These are phyloP conservation scores for Holothuria leucospilota DNA, from an alignment of 53 echinoderm and acorn worm species.

Conservation along the genomic window DNA sequence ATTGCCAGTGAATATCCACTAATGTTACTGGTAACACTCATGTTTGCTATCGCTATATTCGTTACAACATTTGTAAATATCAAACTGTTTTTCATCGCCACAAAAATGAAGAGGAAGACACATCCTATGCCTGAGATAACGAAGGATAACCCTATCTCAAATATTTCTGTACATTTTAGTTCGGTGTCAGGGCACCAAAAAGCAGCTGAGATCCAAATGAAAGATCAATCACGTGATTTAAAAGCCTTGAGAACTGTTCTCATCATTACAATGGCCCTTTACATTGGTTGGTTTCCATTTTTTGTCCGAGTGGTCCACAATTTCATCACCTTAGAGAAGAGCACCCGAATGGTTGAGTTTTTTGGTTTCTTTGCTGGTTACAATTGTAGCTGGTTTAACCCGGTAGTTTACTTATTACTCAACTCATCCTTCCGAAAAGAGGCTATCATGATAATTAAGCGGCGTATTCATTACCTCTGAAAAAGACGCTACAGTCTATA, in stretches of 20 bases:
- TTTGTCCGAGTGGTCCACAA: slow-evolving; percentile 42
- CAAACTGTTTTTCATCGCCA: slow-evolving; percentile 31
- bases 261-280: slow-evolving; percentile 28
- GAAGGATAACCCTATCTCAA: not conserved
- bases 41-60: slow-evolving; percentile 22
- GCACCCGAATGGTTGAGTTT: slow-evolving; percentile 11
- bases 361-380: slow-evolving; percentile 39
- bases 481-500: too few relatives aligned
- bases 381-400: slow-evolving; percentile 46
- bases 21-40: slow-evolving; percentile 9
- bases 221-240: slow-evolving; percentile 1
- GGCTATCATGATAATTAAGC: too few relatives aligned
- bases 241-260: slow-evolving; percentile 17
- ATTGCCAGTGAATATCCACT: slow-evolving; percentile 37
- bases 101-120: slow-evolving; percentile 4
- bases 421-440: slow-evolving; percentile 17
- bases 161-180: slow-evolving; percentile 28
- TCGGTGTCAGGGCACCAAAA: too few relatives aligned
- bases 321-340: slow-evolving; percentile 31
- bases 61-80: slow-evolving; percentile 22
- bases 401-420: slow-evolving; percentile 26
- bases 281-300: slow-evolving; percentile 40
- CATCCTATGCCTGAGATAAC: not conserved
- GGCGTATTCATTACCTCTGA: too few relatives aligned
- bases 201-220: not conserved